Conservation (phyloP, 1,140 invertebrate species). For the Adoxophyes honmai region DNA sequence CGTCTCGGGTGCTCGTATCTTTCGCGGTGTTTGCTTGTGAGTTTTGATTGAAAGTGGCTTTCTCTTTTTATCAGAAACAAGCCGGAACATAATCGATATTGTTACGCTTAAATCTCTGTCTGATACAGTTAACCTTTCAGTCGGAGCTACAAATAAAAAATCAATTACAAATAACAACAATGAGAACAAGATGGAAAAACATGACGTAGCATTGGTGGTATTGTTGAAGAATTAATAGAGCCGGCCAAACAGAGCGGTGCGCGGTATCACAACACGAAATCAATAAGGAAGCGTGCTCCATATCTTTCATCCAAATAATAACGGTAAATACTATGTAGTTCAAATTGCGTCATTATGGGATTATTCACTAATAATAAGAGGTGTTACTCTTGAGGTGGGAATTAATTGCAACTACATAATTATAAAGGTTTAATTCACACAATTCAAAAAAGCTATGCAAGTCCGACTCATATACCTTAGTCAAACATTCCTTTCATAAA, state of each 20-base stretch:
- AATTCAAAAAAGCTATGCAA: too few relatives aligned
- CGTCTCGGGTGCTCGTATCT: conserved; percentile 54
- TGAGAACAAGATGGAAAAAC: conserved; percentile 43
- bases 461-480: too few relatives aligned
- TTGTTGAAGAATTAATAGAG: conserved; percentile 59
- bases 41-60: conserved; percentile 59
- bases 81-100: conserved; percentile 12
- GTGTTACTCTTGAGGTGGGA: too few relatives aligned
- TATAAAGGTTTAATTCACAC: too few relatives aligned
- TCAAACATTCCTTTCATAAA: too few relatives aligned
- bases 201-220: conserved; percentile 30
- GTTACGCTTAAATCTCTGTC: conserved; percentile 23
- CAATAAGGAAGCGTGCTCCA: conserved; percentile 51
- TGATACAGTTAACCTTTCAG: conserved; percentile 36
- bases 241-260: conserved; percentile 51
- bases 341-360: too few relatives aligned
- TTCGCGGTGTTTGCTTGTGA: conserved; percentile 60
- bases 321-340: conserved; percentile 30
- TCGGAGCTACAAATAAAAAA: conserved; percentile 39
- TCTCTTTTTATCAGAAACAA: conserved; percentile 30
- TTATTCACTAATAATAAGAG: too few relatives aligned
- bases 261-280: conserved; percentile 65
- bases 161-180: conserved; percentile 51
- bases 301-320: conserved; percentile 54
- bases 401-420: too few relatives aligned